Evolutionary conservation across 2,113 vertebrate species (phyloP), one percentile per base, ranked within the genome.

Genomic region (Accipiter virgatus): DNA sequence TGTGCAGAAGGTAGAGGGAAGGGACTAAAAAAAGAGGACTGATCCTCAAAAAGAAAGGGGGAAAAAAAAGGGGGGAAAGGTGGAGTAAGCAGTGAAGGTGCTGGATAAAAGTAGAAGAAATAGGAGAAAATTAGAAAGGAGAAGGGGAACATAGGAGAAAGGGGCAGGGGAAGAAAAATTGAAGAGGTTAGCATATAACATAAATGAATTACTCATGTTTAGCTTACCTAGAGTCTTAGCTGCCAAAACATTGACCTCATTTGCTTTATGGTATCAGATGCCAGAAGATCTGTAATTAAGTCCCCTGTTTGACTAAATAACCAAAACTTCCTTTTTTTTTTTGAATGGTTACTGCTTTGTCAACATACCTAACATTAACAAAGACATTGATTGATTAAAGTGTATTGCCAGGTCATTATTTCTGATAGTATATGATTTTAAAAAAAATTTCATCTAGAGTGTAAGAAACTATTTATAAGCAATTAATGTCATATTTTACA

Each of bases 401-500:
- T 36, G 10, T 52, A 48, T 63, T 48, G 45, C 78, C 93, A 71
- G 48, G 80, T 91, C n/a, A 83, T 89, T 77, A 94, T 84, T 96
- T 77, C 43, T 88, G 38, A 78, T 68, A 66, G 32, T 31, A 50
- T 1, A 66, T 34, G 21, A 71, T 79, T 93, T 77, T 6, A 0
- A 32, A 32, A 86, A 86, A 97, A 96, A 92, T n/a, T 71, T 84
- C 70, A 93, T 42, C 67, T 58, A 58, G 63, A 50, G 27, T 43
- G 27, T 72, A 85, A 81, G 48, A 61, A 90, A 91, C 90, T 90
- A 94, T 94, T 95, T 96, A 90, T 88, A 93, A 93, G 86, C 72
- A 90, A 95, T 92, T 95, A 97, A 95, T 86, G 47, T 67, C 88
- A 61, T 67, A 61, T 91, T 97, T 96, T 92, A 52, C 59, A 81